Conservation (phyloP, 2,797 vertebrate genomes). For the Lacerta agilis region DNA sequence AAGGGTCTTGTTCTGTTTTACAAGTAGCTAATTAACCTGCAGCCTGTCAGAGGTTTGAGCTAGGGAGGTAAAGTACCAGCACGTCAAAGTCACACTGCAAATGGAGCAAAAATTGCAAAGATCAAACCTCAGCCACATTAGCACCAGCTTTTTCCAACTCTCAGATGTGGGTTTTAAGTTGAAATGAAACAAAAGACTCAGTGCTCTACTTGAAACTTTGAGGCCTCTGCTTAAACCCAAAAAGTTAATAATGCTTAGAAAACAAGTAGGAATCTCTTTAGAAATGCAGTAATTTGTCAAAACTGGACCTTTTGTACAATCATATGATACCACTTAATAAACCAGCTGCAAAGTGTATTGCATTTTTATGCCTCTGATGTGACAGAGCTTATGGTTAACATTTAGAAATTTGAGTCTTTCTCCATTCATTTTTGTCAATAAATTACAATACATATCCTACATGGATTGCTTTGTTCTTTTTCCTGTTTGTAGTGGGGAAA, state of each 20-base stretch:
- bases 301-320: accelerated
- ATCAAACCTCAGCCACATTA: not conserved
- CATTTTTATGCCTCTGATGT: not conserved
- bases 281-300: not conserved
- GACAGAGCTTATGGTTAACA: not conserved
- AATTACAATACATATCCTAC: not conserved
- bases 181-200: not conserved
- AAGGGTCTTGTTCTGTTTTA: not conserved
- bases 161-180: not conserved
- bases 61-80: not conserved
- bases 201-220: not conserved
- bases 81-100: not conserved
- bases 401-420: accelerated
- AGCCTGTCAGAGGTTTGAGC: not conserved
- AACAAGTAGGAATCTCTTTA: not conserved
- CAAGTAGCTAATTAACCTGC: slow-evolving; percentile 34
- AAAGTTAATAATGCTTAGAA: not conserved
- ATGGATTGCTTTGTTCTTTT: not conserved
- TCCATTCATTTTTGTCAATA: not conserved
- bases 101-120: not conserved
- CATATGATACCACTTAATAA: accelerated
- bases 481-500: not conserved
- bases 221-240: not conserved
- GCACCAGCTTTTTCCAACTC: not conserved
- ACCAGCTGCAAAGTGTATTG: not conserved